Base-by-base conservation (phyloP, 1,140 invertebrate genomes). In the Ceratina calcarata region DNA sequence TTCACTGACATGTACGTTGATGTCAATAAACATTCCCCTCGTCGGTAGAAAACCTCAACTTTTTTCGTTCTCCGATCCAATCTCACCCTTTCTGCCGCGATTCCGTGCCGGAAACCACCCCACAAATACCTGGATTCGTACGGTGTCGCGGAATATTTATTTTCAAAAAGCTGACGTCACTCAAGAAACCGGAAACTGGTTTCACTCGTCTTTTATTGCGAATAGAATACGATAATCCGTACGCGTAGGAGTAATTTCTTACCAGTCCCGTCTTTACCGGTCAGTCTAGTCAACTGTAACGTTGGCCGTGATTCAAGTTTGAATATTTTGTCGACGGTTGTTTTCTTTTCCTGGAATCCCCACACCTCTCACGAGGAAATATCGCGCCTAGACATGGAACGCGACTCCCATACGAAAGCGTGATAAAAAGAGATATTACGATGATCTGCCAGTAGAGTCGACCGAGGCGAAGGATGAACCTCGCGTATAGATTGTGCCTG, bases 1-100 rank as follows among this genome's bases (percentile, higher is more conserved):
- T 85, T 85, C 83, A 85, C 55, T 82, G 84, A 85, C 84, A 85
- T 70, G 72, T 78, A 78, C 71, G 78, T 58, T 45, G 69, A 73
- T 27, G 66, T 73, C 79, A 77, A 85, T 68, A 79, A 81, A 85
- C 82, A 74, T 84, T 81, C 71, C 77, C 57, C 45, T 37, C 58
- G 13, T 16, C 68, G 37, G 15, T 57, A 45, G 0, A 27, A 12
- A 22, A 61, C 10, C 32, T 4, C 8, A 24, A 18, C 27, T 32
- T 32, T 64, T 13, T 62, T 1, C 15, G 51, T 66, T 49, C 20
- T 3, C 16, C 16, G 10, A 24, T 20, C 20, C 18, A 2, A 64
- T 45, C 10, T 49, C 69, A 32, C 2, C 10, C 2, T 0, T 32
- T 10, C 20, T 6, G 49, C 10, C 3, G 0, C 12, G 10, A 64